Evolutionary conservation across 1,140 invertebrate species (phyloP).

Genomic region (Papilio aristodemus): DNA sequence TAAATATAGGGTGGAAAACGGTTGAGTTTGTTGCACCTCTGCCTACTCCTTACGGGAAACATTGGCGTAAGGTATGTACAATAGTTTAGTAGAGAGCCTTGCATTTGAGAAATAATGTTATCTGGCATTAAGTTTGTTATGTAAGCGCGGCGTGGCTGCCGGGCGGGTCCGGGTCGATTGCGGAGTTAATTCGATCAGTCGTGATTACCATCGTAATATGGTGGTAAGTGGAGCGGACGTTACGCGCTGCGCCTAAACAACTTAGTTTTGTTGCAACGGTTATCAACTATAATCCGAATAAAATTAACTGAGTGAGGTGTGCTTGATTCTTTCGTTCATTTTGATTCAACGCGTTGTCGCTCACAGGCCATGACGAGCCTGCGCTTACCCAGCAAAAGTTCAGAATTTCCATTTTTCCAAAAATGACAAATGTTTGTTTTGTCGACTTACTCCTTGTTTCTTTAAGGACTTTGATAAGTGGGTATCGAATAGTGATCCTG

Average conservation of each 20-base stretch:
- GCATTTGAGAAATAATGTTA: neutral
- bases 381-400: too few relatives aligned
- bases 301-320: constrained; percentile 1
- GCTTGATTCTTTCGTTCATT: neutral
- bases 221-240: constrained; percentile 21
- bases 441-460: too few relatives aligned
- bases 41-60: too few relatives aligned
- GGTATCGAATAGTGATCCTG: too few relatives aligned
- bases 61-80: too few relatives aligned
- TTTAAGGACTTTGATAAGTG: neutral
- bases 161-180: neutral
- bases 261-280: constrained; percentile 13
- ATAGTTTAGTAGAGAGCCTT: too few relatives aligned
- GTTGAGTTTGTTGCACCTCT: too few relatives aligned
- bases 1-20: too few relatives aligned
- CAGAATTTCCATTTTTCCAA: too few relatives aligned
- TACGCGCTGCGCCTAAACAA: constrained; percentile 2
- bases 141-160: neutral
- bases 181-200: constrained; percentile 17
- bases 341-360: neutral
- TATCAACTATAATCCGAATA: neutral
- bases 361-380: too few relatives aligned
- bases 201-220: constrained; percentile 5
- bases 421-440: too few relatives aligned
- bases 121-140: neutral